Percentiles rank a stretch among this genome's conserved stretches.
These are phyloP conservation scores for Pocota personata DNA, from an alignment of 2,888 invertebrate species.

Conservation along the genomic window DNA sequence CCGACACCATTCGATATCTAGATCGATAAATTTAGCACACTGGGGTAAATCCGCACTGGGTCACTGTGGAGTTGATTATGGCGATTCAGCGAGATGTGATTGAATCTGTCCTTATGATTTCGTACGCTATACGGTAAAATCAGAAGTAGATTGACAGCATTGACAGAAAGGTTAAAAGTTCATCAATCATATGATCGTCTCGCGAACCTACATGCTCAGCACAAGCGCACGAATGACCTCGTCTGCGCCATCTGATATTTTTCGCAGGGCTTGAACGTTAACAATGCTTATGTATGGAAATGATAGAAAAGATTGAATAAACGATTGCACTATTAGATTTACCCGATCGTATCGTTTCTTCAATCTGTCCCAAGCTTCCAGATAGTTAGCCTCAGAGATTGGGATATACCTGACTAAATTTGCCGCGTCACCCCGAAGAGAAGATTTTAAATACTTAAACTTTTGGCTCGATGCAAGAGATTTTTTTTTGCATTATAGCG, in stretches of 20 bases:
- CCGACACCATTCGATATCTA: too few relatives aligned
- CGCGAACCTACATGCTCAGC: conserved; percentile 23
- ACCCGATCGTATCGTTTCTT: conserved; percentile 43
- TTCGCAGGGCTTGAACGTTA: conserved; percentile 1
- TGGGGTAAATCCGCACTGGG: background rate
- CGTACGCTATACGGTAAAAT: background rate
- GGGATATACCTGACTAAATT: conserved; percentile 38
- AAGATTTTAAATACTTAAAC: conserved; percentile 50
- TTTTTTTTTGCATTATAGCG: conserved; percentile 26
- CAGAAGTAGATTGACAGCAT: background rate
- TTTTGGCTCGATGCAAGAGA: conserved; percentile 37
- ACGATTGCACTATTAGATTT: conserved; percentile 40
- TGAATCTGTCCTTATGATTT: background rate
- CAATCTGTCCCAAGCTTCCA: conserved; percentile 40
- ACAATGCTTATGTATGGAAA: background rate
- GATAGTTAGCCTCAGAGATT: conserved; percentile 47
- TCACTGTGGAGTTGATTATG: background rate
- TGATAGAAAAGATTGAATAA: conserved; percentile 42
- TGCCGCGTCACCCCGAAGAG: conserved; percentile 35
- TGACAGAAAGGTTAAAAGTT: conserved; percentile 6
- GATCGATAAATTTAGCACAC: background rate
- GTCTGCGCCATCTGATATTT: conserved; percentile 30
- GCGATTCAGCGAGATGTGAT: background rate
- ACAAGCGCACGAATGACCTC: conserved; percentile 53
- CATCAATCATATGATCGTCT: conserved; percentile 29